Evolutionary conservation across 2,888 invertebrate genomes (phyloP), one percentile per base, ranked within the genome.

Genomic region (Dynastes tityus): DNA sequence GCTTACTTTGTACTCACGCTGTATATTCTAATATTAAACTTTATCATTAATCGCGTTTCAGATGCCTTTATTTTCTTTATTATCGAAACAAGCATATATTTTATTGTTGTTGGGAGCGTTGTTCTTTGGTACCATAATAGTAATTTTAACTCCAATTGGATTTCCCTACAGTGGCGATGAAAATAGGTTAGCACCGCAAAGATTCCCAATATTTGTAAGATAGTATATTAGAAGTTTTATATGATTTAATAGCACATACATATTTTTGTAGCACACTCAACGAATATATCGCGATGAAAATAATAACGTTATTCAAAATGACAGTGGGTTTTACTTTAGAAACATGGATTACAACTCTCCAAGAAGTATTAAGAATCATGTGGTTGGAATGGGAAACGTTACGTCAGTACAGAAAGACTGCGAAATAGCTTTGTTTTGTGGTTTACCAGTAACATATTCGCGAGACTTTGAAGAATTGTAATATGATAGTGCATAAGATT

Each of bases 111-210:
- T 88, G 67, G 80, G 81, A 11, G 71, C 74, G 1, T 64, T 85
- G 13, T 88, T 87, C 82, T 13, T 85, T 40, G 68, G 83, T 67
- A 84, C 84, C 63, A 79, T 91, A 51, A 87, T 91, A 86, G 87
- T 93, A 58, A 87, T 91, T 79, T 89, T 92, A 76, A 93, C 94
- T 51, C 92, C 92, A 71, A 88, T 94, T 77, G 94, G 94, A 63
- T 93, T 93, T 87, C 94, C 95, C 0, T 96, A 95, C 88, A 91
- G 91, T 82, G 92, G 91, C 27, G 90, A 92, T 84, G 85, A 88
- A 2, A 83, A 87, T 4, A 87, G 90, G 51, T 93, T 93, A 2
- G 90, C 93, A 45, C 93, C 95, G 70, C 93, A 95, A 89, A 91
- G 96, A 81, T 91, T 93, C 78, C 86, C 85, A 85, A 84, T 87